Conservation (phyloP, 2,888 invertebrate genomes). For the Lasioglossum marginatum region DNA sequence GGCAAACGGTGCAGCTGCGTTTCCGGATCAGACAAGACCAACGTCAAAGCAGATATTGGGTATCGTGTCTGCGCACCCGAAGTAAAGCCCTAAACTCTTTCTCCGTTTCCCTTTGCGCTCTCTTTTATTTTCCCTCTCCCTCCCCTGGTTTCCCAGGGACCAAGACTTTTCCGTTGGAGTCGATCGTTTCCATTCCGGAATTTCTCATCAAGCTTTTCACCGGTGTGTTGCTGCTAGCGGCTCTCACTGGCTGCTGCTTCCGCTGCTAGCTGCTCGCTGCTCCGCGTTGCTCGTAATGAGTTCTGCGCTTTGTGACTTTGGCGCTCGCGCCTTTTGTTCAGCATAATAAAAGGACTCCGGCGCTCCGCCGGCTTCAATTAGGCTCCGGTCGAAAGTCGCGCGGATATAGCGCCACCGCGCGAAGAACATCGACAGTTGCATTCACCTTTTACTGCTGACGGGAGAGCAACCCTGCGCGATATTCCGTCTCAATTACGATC, state of each 20-base stretch:
- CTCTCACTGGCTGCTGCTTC: background rate
- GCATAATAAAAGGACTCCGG: slow-evolving; percentile 66
- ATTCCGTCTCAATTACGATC: slow-evolving; percentile 20
- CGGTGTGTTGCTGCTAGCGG: slow-evolving; percentile 46
- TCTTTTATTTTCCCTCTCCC: background rate
- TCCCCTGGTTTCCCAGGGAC: background rate
- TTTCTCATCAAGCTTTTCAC: slow-evolving; percentile 65
- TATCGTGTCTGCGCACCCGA: slow-evolving; percentile 43
- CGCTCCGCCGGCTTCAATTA: slow-evolving; percentile 65
- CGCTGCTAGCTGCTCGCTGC: slow-evolving; percentile 19
- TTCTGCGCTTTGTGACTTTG: slow-evolving; percentile 67
- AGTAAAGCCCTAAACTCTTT: slow-evolving; percentile 37
- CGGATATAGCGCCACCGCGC: slow-evolving; percentile 56
- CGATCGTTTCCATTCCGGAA: slow-evolving; percentile 70
- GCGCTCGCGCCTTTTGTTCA: slow-evolving; percentile 67
- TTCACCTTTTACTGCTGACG: slow-evolving; percentile 44
- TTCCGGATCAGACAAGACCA: background rate
- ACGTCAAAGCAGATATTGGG: slow-evolving; percentile 67
- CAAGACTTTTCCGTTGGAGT: slow-evolving; percentile 54
- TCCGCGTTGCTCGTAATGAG: slow-evolving; percentile 65
- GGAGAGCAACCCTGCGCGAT: background rate
- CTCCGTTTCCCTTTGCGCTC: slow-evolving; percentile 38
- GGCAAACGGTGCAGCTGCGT: background rate
- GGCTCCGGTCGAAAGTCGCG: slow-evolving; percentile 58
- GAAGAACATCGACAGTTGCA: slow-evolving; percentile 51